These are phyloP conservation scores for Leptothorax acervorum DNA, from an alignment of 2,888 invertebrate genomes.

Conservation along the genomic window DNA sequence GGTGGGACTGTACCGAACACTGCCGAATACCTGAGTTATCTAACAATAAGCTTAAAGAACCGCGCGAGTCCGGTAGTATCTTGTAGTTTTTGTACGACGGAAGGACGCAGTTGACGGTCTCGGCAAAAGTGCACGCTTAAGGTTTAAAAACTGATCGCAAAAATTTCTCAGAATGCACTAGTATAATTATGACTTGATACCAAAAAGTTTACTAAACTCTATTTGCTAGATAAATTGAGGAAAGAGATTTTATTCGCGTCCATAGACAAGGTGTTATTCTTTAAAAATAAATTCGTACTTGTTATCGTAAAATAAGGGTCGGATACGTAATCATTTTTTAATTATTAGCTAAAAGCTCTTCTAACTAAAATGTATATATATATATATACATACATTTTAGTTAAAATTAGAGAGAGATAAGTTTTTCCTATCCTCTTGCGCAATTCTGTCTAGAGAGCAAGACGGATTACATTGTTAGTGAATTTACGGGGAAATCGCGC, in stretches of 20 bases:
- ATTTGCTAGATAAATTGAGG: background rate
- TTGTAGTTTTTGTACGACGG: slow-evolving; percentile 36
- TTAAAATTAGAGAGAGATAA: background rate
- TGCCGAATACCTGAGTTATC: slow-evolving; percentile 36
- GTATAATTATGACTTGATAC: background rate
- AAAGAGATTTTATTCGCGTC: background rate
- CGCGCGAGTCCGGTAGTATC: background rate
- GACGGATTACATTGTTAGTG: background rate
- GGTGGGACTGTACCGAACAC: background rate
- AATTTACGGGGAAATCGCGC: background rate
- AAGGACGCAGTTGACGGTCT: slow-evolving; percentile 38
- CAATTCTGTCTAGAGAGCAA: background rate
- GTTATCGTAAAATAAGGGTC: background rate
- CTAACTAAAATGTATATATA: background rate
- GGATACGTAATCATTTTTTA: background rate
- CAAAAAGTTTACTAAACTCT: background rate
- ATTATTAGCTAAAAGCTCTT: background rate
- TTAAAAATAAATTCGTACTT: background rate
- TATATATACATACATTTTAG: too few relatives aligned
- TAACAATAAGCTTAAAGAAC: background rate
- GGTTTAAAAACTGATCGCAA: background rate
- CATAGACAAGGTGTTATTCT: background rate
- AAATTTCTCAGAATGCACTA: background rate
- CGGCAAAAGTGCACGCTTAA: slow-evolving; percentile 43
- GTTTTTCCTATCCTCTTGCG: background rate